These are phyloP conservation scores for Erynnis tages DNA, from an alignment of 2,888 invertebrate species.

Conservation along the genomic window DNA sequence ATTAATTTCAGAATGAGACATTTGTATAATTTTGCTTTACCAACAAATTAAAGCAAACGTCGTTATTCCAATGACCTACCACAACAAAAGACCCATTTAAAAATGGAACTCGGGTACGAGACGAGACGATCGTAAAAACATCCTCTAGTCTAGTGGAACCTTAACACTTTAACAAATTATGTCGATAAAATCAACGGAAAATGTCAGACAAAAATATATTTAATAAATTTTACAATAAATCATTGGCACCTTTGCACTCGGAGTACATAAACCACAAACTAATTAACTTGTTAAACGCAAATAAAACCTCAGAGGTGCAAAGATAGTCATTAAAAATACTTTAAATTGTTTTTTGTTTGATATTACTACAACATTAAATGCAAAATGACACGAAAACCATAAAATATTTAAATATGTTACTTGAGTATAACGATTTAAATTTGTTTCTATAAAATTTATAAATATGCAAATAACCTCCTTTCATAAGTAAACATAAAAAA, in stretches of 20 bases:
- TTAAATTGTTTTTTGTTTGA: too few relatives aligned
- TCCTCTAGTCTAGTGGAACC: conserved; percentile 58
- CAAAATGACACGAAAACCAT: background rate
- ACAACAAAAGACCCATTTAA: conserved; percentile 69
- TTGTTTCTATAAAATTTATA: background rate
- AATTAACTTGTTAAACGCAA: too few relatives aligned
- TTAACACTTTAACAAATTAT: conserved; percentile 8
- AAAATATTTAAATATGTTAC: background rate
- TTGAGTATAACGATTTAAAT: background rate
- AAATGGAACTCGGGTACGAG: conserved; percentile 68
- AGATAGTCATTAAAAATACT: too few relatives aligned
- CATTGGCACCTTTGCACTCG: too few relatives aligned
- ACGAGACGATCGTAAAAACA: conserved; percentile 73
- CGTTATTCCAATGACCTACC: conserved; percentile 69
- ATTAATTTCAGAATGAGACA: too few relatives aligned
- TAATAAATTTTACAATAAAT: too few relatives aligned
- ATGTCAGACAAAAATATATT: too few relatives aligned
- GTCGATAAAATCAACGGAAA: conserved; percentile 19
- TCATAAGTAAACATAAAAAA: background rate
- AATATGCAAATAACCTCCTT: background rate
- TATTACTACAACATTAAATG: background rate
- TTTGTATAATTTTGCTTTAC: too few relatives aligned
- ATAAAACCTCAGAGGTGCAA: too few relatives aligned
- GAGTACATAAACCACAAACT: too few relatives aligned
- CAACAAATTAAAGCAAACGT: conserved; percentile 18